These are phyloP conservation scores for Cheilosia variabilis DNA, from an alignment of 2,888 invertebrate species.

Conservation along the genomic window DNA sequence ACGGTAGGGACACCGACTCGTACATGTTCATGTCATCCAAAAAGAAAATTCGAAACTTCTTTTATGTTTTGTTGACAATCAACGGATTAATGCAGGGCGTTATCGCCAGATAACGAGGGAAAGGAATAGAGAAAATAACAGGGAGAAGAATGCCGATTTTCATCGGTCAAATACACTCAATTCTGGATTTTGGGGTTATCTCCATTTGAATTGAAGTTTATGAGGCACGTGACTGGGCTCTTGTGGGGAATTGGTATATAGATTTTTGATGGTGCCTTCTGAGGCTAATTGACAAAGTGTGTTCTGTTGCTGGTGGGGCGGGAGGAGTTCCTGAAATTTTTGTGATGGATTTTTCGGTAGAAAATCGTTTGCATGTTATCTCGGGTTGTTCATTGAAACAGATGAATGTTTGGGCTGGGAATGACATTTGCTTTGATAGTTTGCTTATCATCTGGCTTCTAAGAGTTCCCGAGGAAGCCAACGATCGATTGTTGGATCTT, in stretches of 20 bases:
- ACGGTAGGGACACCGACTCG: constrained; percentile 18
- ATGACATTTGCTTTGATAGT: constrained; percentile 58
- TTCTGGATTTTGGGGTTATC: constrained; percentile 37
- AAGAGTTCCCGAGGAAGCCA: constrained; percentile 46
- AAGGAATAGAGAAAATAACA: not conserved
- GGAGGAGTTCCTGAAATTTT: constrained; percentile 7
- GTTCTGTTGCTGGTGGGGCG: constrained; percentile 39
- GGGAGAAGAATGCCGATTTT: constrained; percentile 28
- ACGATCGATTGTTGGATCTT: constrained; percentile 26
- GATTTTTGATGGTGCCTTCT: constrained; percentile 45
- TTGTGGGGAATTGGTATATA: constrained; percentile 26
- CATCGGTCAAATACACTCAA: constrained; percentile 24
- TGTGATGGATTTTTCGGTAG: constrained; percentile 60
- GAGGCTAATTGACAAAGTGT: constrained; percentile 67
- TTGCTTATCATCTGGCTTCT: constrained; percentile 37
- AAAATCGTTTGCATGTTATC: constrained; percentile 50
- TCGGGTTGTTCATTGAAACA: constrained; percentile 39
- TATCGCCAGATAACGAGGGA: not conserved
- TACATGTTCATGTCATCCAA: constrained; percentile 17
- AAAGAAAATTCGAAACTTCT: not conserved
- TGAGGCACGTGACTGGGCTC: constrained; percentile 68
- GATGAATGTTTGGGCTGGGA: constrained; percentile 50
- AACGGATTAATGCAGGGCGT: not conserved
- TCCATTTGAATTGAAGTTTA: constrained; percentile 48
- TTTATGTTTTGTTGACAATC: not conserved